Percentiles rank a stretch among this genome's conserved stretches.
phyloP scores from a whole-genome alignment of 2,113 vertebrate genomes.

The Silurus meridionalis region DNA sequence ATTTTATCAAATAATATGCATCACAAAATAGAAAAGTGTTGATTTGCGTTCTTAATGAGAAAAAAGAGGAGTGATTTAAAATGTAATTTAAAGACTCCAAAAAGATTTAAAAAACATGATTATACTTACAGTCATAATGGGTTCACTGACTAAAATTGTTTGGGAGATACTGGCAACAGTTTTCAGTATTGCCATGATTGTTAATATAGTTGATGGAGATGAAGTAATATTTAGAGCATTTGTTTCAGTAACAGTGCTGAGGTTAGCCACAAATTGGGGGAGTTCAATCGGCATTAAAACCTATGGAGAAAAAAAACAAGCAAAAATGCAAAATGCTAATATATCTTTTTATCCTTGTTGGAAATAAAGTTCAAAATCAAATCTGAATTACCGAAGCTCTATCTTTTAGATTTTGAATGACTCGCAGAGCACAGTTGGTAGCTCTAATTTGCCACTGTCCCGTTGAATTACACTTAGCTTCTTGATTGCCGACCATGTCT shows the following conservation, averaged over 20 bases:
- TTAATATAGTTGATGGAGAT: not conserved
- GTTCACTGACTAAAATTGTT: not conserved
- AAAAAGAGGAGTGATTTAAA: not conserved
- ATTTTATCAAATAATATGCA: not conserved
- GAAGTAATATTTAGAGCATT: not conserved
- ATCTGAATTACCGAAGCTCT: not conserved
- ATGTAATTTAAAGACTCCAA: not conserved
- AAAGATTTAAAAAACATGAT: not conserved
- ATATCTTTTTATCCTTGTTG: not conserved
- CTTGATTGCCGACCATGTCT: conserved; percentile 8
- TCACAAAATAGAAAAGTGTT: not conserved
- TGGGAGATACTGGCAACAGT: not conserved
- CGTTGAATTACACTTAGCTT: not conserved
- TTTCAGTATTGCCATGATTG: conserved; percentile 1
- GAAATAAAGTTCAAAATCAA: not conserved
- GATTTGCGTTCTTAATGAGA: not conserved
- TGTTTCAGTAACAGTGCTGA: not conserved
- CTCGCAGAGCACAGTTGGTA: not conserved
- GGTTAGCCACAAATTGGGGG: conserved; percentile 4
- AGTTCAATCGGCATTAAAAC: not conserved
- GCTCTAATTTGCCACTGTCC: not conserved
- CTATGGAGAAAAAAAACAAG: not conserved
- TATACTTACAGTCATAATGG: conserved; percentile 21
- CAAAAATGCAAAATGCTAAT: not conserved
- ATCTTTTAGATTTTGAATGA: conserved; percentile 13